Conservation (phyloP, 2,797 vertebrate species). For the Lindbergichthys nudifrons region DNA sequence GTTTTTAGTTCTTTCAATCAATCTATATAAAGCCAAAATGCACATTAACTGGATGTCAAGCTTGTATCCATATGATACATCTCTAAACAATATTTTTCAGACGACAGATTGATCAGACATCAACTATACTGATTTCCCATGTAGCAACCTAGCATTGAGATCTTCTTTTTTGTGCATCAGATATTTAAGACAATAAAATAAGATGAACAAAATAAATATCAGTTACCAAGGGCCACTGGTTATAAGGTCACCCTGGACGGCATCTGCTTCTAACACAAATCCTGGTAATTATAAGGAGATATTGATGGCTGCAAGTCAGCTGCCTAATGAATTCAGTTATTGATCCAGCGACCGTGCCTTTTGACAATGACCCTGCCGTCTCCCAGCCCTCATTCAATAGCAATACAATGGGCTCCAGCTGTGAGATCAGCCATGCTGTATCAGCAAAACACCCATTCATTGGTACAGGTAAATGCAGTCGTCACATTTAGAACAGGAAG, state of each 20-base stretch:
- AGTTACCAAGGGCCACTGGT: conserved; percentile 35
- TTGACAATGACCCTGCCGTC: conserved; percentile 80
- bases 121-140: not conserved
- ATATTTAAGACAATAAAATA: conserved; percentile 41
- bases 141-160: not conserved
- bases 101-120: not conserved
- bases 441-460: conserved; percentile 61
- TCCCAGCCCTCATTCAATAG: conserved; percentile 71
- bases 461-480: conserved; percentile 53
- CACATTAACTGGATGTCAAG: not conserved
- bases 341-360: conserved; percentile 78
- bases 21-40: conserved; percentile 4
- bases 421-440: conserved; percentile 67
- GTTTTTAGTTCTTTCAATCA: not conserved
- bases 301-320: conserved; percentile 80
- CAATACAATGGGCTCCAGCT: conserved; percentile 81
- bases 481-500: conserved; percentile 25
- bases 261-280: conserved; percentile 72
- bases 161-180: conserved; percentile 21
- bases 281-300: conserved; percentile 78
- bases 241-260: conserved; percentile 56
- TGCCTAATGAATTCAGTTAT: conserved; percentile 86
- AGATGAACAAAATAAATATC: conserved; percentile 44
- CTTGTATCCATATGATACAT: not conserved
- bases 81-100: not conserved